phyloP scores from a whole-genome alignment of 1,140 invertebrate genomes.

The Philotrypesis tridentata region DNA sequence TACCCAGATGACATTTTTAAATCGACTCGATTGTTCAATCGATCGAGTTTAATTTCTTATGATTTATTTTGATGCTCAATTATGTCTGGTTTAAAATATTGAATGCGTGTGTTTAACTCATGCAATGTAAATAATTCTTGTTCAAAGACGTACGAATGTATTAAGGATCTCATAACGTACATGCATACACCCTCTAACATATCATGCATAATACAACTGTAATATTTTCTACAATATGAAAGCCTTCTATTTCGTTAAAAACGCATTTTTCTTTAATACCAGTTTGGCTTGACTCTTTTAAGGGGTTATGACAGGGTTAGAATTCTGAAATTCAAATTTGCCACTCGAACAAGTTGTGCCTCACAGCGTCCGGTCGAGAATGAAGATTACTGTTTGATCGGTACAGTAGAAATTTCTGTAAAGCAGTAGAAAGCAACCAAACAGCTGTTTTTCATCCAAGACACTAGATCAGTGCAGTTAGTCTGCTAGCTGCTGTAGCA shows the following conservation, averaged over 20 bases:
- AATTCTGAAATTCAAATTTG: too few relatives aligned
- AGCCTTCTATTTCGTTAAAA: not conserved
- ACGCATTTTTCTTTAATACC: too few relatives aligned
- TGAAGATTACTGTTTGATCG: too few relatives aligned
- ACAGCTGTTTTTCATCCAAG: too few relatives aligned
- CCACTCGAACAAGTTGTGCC: too few relatives aligned
- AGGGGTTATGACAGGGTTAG: too few relatives aligned
- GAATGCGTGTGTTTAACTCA: not conserved
- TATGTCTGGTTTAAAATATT: not conserved
- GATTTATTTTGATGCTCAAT: not conserved
- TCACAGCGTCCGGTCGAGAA: too few relatives aligned
- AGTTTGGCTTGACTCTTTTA: not conserved
- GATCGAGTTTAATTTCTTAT: not conserved
- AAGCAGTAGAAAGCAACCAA: too few relatives aligned
- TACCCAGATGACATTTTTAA: not conserved
- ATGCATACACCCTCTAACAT: not conserved
- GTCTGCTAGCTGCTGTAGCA: too few relatives aligned
- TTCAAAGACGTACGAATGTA: not conserved
- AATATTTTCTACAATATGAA: conserved; percentile 1
- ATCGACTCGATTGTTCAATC: not conserved
- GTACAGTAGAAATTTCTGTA: too few relatives aligned
- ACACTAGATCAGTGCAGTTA: too few relatives aligned
- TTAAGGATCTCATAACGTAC: not conserved
- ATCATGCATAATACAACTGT: conserved; percentile 3
- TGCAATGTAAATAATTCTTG: not conserved